Conservation (phyloP, 2,888 invertebrate species). For the Teinopalpus imperialis region DNA sequence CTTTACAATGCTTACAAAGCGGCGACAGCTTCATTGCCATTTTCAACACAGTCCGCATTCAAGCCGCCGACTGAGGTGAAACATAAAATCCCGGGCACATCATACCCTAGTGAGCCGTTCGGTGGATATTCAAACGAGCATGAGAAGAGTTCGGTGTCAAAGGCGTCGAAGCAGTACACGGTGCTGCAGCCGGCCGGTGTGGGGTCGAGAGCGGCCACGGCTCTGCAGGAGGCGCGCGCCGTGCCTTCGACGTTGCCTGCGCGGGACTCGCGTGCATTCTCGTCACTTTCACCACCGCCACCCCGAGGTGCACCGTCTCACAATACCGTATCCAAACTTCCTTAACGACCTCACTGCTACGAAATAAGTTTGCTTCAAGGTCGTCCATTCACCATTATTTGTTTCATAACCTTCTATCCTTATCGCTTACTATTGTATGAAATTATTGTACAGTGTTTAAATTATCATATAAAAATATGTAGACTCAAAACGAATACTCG, state of each 20-base stretch:
- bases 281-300: slow-evolving; percentile 88
- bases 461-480: slow-evolving; percentile 1
- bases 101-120: slow-evolving; percentile 85
- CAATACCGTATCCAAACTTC: slow-evolving; percentile 68
- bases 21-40: slow-evolving; percentile 82
- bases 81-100: slow-evolving; percentile 63
- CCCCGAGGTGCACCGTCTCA: slow-evolving; percentile 84
- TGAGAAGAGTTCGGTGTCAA: slow-evolving; percentile 62
- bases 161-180: slow-evolving; percentile 90
- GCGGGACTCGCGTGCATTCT: slow-evolving; percentile 68
- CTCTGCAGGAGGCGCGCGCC: slow-evolving; percentile 88
- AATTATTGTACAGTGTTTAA: not conserved
- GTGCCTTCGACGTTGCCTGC: slow-evolving; percentile 75
- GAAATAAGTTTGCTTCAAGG: slow-evolving; percentile 78
- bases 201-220: slow-evolving; percentile 91
- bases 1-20: slow-evolving; percentile 79
- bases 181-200: slow-evolving; percentile 92
- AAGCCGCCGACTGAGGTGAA: slow-evolving; percentile 88
- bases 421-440: no score
- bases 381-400: slow-evolving; percentile 41
- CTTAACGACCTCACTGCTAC: slow-evolving; percentile 73
- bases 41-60: slow-evolving; percentile 90
- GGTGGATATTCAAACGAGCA: slow-evolving; percentile 85
- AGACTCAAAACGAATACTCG: slow-evolving; percentile 2
- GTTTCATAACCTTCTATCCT: no score